Evolutionary conservation across 2,113 vertebrate species (phyloP).

Genomic region (Cettia cetti): DNA sequence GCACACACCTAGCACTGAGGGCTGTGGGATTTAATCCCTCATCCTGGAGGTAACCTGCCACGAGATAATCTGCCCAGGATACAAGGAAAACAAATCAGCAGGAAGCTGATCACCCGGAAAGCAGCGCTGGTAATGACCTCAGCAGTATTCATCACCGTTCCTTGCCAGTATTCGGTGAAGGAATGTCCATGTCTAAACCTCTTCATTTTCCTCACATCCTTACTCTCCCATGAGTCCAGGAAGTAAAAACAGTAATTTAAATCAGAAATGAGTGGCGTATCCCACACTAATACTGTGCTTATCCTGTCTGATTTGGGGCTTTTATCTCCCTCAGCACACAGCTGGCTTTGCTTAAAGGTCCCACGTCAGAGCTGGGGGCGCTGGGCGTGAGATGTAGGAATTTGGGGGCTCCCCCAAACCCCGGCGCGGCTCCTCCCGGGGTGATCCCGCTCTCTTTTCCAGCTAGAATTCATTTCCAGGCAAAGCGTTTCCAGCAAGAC

Average conservation of each 20-base stretch:
- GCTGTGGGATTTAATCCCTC: neutral
- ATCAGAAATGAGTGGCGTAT: conserved; percentile 72
- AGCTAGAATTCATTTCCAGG: neutral
- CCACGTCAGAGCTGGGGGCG: conserved; percentile 69
- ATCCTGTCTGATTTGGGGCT: conserved; percentile 80
- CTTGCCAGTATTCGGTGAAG: conserved; percentile 56
- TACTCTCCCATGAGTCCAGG: conserved; percentile 62
- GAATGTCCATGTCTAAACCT: conserved; percentile 58
- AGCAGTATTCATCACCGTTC: conserved; percentile 53
- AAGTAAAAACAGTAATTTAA: conserved; percentile 65
- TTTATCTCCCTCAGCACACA: conserved; percentile 76
- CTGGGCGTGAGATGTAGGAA: too few relatives aligned
- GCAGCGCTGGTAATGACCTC: neutral
- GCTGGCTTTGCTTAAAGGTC: conserved; percentile 81
- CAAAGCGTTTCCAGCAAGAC: neutral
- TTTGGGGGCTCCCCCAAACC: conserved; percentile 26
- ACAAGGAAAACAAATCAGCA: neutral
- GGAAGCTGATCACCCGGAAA: conserved; percentile 7
- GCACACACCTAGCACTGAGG: neutral
- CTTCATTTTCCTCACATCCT: conserved; percentile 62
- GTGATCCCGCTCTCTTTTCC: neutral
- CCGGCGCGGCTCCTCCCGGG: neutral
- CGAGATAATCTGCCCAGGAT: neutral
- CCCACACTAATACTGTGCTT: conserved; percentile 76
- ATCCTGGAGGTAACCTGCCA: neutral